These are phyloP conservation scores for Pterois miles DNA, from an alignment of 2,797 vertebrate genomes.

Conservation along the genomic window DNA sequence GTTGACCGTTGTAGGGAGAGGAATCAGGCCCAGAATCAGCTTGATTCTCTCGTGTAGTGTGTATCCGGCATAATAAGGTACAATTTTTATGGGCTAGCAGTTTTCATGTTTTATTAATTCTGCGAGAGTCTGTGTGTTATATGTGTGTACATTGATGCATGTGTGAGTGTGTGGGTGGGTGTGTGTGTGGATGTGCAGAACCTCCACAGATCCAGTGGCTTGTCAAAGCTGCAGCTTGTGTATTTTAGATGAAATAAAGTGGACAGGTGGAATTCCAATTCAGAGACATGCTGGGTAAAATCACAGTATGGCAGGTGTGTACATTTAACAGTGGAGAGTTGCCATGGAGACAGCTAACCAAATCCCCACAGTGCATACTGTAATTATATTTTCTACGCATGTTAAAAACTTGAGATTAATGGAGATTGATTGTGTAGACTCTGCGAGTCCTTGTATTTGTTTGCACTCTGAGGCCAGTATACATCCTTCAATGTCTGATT, in stretches of 20 bases:
- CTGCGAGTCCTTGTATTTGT: neutral
- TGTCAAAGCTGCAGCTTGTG: constrained; percentile 38
- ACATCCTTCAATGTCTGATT: constrained; percentile 3
- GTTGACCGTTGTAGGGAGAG: too few species aligned
- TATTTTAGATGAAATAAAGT: constrained; percentile 40
- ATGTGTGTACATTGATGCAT: neutral
- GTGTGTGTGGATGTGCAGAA: neutral
- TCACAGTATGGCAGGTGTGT: constrained; percentile 44
- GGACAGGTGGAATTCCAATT: constrained; percentile 55
- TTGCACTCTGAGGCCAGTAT: neutral
- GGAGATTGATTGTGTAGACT: constrained; percentile 4
- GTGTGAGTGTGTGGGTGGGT: constrained; percentile 17
- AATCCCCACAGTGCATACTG: neutral
- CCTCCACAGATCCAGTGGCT: constrained; percentile 31
- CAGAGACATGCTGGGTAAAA: constrained; percentile 47
- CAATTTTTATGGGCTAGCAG: constrained; percentile 31
- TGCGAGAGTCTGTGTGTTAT: neutral
- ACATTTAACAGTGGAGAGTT: constrained; percentile 36
- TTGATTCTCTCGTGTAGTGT: too few species aligned
- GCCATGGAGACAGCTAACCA: constrained; percentile 33
- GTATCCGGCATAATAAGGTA: neutral
- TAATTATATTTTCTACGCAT: neutral
- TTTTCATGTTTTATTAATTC: constrained; percentile 57
- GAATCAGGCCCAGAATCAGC: too few species aligned
- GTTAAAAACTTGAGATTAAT: constrained; percentile 7